Conservation (phyloP, 2,888 invertebrate species). For the Mesorhabditis belari region DNA sequence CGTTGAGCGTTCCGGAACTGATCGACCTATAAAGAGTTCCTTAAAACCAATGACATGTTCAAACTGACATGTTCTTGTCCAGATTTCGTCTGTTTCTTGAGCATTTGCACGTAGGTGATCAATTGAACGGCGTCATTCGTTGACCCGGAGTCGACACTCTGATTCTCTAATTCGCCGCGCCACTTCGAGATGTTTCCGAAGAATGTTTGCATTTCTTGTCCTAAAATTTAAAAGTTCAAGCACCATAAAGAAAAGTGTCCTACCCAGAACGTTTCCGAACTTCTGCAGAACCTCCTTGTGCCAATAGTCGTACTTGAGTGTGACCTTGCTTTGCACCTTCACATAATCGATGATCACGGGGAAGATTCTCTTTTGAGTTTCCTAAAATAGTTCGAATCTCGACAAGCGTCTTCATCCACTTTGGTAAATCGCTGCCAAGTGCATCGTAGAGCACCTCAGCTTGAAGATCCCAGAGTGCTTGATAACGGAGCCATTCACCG, state of each 20-base stretch:
- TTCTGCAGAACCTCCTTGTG: constrained; percentile 90
- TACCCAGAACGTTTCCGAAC: constrained; percentile 79
- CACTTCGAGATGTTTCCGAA: constrained; percentile 64
- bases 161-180: constrained; percentile 86
- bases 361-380: constrained; percentile 89
- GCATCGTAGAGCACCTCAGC: constrained; percentile 71
- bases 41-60: not conserved
- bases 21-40: constrained; percentile 55
- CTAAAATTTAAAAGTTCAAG: constrained; percentile 12
- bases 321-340: constrained; percentile 97
- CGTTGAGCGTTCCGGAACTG: constrained; percentile 92
- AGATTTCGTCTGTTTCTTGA: constrained; percentile 84
- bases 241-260: not conserved
- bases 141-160: constrained; percentile 88
- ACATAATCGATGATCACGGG: constrained; percentile 96
- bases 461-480: constrained; percentile 96
- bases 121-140: constrained; percentile 97
- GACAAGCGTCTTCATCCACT: constrained; percentile 96
- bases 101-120: constrained; percentile 93
- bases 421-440: constrained; percentile 81
- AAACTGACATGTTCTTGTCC: constrained; percentile 57
- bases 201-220: constrained; percentile 92
- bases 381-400: constrained; percentile 73
- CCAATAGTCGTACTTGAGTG: constrained; percentile 98
- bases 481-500: constrained; percentile 87